These are phyloP conservation scores for Wasmannia auropunctata DNA, from an alignment of 1,140 invertebrate genomes.

Conservation along the genomic window DNA sequence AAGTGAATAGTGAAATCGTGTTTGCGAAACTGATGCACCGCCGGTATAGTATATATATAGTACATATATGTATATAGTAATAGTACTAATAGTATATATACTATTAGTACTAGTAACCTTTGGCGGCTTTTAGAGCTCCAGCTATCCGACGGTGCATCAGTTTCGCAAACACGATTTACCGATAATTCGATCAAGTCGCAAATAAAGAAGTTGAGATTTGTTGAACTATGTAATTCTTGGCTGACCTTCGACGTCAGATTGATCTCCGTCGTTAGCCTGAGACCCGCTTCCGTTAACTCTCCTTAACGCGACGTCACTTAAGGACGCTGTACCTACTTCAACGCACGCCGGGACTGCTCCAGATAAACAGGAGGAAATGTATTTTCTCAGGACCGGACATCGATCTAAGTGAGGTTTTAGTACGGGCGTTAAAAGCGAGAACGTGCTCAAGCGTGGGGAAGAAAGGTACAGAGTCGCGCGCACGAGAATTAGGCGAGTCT, in stretches of 20 bases:
- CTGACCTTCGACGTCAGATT: conserved; percentile 32
- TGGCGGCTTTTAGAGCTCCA: too few species aligned
- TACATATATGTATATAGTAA: too few species aligned
- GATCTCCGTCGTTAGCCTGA: neutral
- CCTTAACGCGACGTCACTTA: neutral
- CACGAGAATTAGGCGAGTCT: neutral
- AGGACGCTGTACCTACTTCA: neutral
- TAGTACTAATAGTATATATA: too few species aligned
- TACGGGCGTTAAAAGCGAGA: neutral
- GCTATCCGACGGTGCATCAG: too few species aligned
- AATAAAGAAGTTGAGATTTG: conserved; percentile 15
- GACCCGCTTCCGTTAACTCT: neutral
- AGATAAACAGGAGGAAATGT: conserved; percentile 55
- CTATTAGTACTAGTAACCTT: too few species aligned
- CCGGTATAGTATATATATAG: too few species aligned
- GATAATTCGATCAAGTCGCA: neutral
- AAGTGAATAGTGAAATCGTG: conserved; percentile 30
- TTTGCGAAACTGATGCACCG: neutral
- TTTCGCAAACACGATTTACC: too few species aligned
- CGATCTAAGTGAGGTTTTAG: conserved; percentile 11
- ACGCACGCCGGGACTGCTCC: neutral
- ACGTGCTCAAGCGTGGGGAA: neutral
- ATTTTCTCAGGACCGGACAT: conserved; percentile 30
- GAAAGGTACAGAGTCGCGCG: neutral
- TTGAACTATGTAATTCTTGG: conserved; percentile 14